Conservation (phyloP, 1,140 invertebrate genomes). For the Heliconius himera region DNA sequence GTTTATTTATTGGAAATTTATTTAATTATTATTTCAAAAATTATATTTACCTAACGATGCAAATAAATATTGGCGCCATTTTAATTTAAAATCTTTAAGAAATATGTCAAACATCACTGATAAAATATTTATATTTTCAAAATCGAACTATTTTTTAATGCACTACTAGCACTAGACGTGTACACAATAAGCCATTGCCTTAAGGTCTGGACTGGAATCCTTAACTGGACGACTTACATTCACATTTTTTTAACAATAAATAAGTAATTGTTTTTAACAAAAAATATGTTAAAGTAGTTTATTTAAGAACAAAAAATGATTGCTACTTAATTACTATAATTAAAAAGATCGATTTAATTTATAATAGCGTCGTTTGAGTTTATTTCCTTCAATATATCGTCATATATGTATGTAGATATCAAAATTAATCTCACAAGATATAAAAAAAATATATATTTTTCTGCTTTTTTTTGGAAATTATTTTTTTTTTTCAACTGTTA, state of each 20-base stretch:
- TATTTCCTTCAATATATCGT: background rate
- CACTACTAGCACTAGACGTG: conserved; percentile 45
- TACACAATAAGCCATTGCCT: conserved; percentile 51
- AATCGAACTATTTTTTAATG: conserved; percentile 42
- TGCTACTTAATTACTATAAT: conserved; percentile 35
- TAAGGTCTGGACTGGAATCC: conserved; percentile 53
- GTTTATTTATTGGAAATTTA: background rate
- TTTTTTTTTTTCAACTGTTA: too few relatives aligned
- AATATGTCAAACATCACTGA: conserved; percentile 61
- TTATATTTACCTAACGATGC: conserved; percentile 68
- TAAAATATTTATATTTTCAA: conserved; percentile 21
- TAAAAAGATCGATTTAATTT: conserved; percentile 29
- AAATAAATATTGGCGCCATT: conserved; percentile 77
- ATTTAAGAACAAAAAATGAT: conserved; percentile 37
- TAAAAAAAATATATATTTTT: too few relatives aligned
- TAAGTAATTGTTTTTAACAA: conserved; percentile 41
- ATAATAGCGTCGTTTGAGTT: background rate
- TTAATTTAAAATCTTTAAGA: conserved; percentile 58
- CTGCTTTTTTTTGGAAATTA: too few relatives aligned
- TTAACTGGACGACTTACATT: conserved; percentile 53
- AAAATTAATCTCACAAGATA: background rate
- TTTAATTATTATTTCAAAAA: background rate
- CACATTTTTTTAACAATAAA: conserved; percentile 53
- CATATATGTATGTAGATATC: background rate
- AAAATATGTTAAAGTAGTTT: conserved; percentile 24